Evolutionary conservation across 2,113 vertebrate species (phyloP).

Genomic region (Xiphophorus hellerii): DNA sequence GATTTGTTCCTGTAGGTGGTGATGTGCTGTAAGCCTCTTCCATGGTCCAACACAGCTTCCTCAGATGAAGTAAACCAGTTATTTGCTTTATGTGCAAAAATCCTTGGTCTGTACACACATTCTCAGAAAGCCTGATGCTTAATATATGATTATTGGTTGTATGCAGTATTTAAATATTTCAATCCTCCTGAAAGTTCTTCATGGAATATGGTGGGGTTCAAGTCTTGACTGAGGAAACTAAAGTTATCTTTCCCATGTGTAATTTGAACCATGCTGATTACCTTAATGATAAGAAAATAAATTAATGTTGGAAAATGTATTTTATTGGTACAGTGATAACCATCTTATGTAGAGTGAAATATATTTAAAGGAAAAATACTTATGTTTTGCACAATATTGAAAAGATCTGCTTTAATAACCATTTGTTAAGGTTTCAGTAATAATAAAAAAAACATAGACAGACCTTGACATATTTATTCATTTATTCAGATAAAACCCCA

Average conservation of each 20-base stretch:
- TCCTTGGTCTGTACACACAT: not conserved
- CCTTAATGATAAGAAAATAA: not conserved
- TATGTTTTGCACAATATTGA: conserved; percentile 30
- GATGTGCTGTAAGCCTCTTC: too few relatives aligned
- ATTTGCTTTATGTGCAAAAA: too few relatives aligned
- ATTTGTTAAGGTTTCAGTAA: conserved; percentile 17
- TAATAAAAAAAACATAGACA: conserved; percentile 11
- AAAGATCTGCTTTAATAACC: conserved; percentile 30
- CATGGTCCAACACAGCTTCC: not conserved
- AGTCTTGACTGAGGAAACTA: not conserved
- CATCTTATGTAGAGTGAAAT: conserved; percentile 24
- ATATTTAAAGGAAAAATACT: conserved; percentile 5
- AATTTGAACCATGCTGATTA: not conserved
- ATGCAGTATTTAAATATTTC: too few relatives aligned
- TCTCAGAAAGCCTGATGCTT: too few relatives aligned
- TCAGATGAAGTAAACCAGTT: too few relatives aligned
- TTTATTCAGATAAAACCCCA: not conserved
- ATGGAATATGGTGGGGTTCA: not conserved
- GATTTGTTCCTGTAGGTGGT: too few relatives aligned
- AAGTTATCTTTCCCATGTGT: not conserved
- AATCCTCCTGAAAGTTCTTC: too few relatives aligned
- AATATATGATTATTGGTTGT: too few relatives aligned
- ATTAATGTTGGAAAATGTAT: not conserved
- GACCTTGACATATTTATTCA: conserved; percentile 8
- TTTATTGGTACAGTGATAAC: conserved; percentile 44